These are phyloP conservation scores for Meleagris gallopavo DNA, from an alignment of 2,113 vertebrate species.

Conservation along the genomic window DNA sequence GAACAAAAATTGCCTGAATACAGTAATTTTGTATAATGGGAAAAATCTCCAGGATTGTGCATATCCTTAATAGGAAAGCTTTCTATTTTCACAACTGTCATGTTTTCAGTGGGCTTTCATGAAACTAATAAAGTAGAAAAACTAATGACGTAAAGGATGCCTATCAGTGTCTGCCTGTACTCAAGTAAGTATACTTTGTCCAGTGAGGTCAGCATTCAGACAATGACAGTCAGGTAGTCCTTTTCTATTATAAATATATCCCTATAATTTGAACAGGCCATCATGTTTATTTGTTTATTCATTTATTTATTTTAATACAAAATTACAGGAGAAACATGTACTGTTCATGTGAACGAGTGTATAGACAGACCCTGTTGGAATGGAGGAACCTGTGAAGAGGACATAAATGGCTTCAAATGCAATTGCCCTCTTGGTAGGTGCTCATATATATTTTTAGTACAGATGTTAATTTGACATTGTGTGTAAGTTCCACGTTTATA, in stretches of 20 bases:
- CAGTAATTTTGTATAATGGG: not conserved
- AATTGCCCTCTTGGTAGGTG: constrained; percentile 79
- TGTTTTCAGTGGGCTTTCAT: not conserved
- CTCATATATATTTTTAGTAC: not conserved
- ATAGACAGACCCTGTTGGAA: constrained; percentile 79
- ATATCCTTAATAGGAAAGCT: not conserved
- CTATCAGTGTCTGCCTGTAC: not conserved
- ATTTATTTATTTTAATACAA: not conserved
- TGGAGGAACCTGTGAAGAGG: constrained; percentile 79
- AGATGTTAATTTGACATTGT: not conserved
- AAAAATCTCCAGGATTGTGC: not conserved
- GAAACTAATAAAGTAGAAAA: not conserved
- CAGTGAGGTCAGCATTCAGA: not conserved
- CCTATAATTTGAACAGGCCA: not conserved
- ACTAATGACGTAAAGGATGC: not conserved
- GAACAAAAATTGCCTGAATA: not conserved
- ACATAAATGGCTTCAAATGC: constrained; percentile 78
- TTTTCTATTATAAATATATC: not conserved
- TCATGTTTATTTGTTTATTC: not conserved
- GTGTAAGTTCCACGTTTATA: not conserved
- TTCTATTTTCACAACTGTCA: not conserved
- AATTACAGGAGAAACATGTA: constrained; percentile 77
- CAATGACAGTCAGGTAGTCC: not conserved
- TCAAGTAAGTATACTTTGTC: not conserved
- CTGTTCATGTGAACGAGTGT: constrained; percentile 71